Percentiles rank a stretch among this genome's conserved stretches.
These are phyloP conservation scores for Marmota monax DNA, from an alignment of 2,113 vertebrate species.

Conservation along the genomic window DNA sequence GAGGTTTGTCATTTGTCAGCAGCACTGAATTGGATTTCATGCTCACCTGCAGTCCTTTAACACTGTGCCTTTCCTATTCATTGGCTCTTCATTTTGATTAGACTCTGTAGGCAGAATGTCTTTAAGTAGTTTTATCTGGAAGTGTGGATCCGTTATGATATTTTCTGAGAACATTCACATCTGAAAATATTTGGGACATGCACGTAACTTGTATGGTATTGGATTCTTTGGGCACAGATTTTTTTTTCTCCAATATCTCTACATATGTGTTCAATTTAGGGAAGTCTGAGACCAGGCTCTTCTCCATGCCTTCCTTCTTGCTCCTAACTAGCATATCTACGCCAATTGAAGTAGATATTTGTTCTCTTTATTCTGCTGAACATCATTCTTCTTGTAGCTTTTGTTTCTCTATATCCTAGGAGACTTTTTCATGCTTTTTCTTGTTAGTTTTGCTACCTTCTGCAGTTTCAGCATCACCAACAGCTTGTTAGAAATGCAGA, in stretches of 20 bases:
- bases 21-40: neutral
- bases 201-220: neutral
- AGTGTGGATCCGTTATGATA: neutral
- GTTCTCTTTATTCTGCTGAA: neutral
- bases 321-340: neutral
- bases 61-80: neutral
- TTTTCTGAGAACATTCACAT: neutral
- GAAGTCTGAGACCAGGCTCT: neutral
- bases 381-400: neutral
- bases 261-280: neutral
- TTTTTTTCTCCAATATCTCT: neutral
- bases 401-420: neutral
- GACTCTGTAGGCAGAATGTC: neutral
- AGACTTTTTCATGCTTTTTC: neutral
- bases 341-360: neutral
- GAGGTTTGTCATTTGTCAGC: neutral
- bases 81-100: neutral
- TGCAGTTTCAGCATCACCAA: neutral
- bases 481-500: constrained; percentile 26
- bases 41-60: neutral
- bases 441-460: neutral
- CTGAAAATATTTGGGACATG: neutral
- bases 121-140: neutral
- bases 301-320: neutral
- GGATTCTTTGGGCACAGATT: neutral